Evolutionary conservation across 2,113 vertebrate species (phyloP), one percentile per base, ranked within the genome.

Genomic region (Phrynocephalus versicolor): DNA sequence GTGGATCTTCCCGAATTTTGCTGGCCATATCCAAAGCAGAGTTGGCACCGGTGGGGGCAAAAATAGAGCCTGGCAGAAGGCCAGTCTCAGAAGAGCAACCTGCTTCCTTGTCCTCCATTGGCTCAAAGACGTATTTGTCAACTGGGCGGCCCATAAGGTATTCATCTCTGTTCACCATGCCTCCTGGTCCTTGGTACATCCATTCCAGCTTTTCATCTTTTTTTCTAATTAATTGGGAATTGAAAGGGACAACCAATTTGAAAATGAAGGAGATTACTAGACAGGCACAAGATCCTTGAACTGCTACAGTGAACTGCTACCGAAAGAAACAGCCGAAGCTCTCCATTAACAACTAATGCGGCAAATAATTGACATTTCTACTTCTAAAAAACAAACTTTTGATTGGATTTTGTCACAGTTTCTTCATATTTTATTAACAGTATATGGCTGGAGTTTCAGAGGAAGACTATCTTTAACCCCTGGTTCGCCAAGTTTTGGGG

Each of bases 151-250:
- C 99, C 92, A 99, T 86, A 55, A 99, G 96, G 75, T 99, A 99
- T 14, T 99, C 99, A 1, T 99, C 98, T 35, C 98, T 97, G 92
- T 97, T 98, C 93, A 98, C 97, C 95, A 98, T 97, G 0, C 97
- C 97, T 0, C 98, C 96, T 0, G 98, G 97, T 0, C 99, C 99
- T 93, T 99, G 98, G 95, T 99, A 99, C 99, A 99, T 99, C 99
- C 99, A 99, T 93, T 99, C 99, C 92, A 99, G 75, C 6, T 99
- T 98, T 87, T 99, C 98, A 92, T 99, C 98, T 81, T 97, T 97
- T 76, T 98, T 99, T 89, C 98, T 99, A 71, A 4, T 76, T 77
- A 0, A 60, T 73, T 51, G 10, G 37, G 25, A n/a, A 30, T 51
- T 51, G 18, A 69, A 78, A 39, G 27, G 64, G 7, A 30, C 8